These are phyloP conservation scores for Natrix natrix DNA, from an alignment of 2,797 vertebrate genomes.

Conservation along the genomic window DNA sequence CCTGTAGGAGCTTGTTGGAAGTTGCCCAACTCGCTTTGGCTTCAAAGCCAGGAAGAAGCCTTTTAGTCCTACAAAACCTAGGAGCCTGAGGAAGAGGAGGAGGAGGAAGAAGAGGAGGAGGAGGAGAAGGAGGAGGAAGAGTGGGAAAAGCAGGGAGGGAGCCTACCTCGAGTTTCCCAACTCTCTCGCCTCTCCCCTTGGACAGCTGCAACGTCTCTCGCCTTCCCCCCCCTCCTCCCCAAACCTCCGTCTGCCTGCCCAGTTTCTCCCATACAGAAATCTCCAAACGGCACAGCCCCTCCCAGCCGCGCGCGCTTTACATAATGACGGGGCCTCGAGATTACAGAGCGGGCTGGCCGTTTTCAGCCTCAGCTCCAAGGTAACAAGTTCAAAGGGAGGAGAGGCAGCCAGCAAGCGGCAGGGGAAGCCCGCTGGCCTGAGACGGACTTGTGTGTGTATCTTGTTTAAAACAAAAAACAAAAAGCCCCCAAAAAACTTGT, in stretches of 20 bases:
- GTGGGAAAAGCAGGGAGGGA: background rate
- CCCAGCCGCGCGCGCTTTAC: conserved; percentile 21
- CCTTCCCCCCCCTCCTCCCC: too few relatives aligned
- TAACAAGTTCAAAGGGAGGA: conserved; percentile 71
- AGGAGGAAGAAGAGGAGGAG: background rate
- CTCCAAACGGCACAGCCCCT: conserved; percentile 24
- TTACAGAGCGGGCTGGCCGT: conserved; percentile 45
- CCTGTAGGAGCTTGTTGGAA: rapidly evolving
- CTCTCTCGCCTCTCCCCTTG: background rate
- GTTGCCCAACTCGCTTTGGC: background rate
- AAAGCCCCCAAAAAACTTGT: conserved; percentile 60
- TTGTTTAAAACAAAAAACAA: conserved; percentile 1
- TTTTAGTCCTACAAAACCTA: background rate
- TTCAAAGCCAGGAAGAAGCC: background rate
- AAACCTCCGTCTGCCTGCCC: background rate
- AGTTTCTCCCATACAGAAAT: background rate
- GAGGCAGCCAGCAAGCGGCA: conserved; percentile 13
- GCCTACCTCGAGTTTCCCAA: conserved; percentile 37
- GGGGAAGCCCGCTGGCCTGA: conserved; percentile 49
- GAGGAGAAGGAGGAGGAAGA: rapidly evolving
- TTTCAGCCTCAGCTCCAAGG: conserved; percentile 64
- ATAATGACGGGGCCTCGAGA: conserved; percentile 32
- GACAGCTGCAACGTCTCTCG: background rate
- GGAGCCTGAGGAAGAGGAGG: rapidly evolving
- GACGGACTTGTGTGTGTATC: background rate